These are phyloP conservation scores for Diorhabda carinulata DNA, from an alignment of 1,140 invertebrate species.

Conservation along the genomic window DNA sequence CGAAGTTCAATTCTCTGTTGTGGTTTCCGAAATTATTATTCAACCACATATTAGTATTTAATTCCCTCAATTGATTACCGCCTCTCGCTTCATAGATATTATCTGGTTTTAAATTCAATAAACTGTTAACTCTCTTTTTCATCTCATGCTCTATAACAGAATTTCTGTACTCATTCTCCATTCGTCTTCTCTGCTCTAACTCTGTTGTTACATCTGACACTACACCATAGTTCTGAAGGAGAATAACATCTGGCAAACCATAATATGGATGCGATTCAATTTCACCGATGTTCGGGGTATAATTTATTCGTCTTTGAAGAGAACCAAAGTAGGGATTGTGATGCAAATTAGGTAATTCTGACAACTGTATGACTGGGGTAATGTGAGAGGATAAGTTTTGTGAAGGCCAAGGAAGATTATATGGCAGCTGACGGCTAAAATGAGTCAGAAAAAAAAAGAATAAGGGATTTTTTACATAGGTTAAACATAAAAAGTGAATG, in stretches of 20 bases:
- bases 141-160: slow-evolving; percentile 31
- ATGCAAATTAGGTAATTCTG: slow-evolving; percentile 14
- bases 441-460: slow-evolving; percentile 15
- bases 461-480: neutral
- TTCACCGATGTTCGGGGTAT: slow-evolving; percentile 16
- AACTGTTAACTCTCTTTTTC: slow-evolving; percentile 34
- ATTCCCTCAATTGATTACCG: slow-evolving; percentile 22
- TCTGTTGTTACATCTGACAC: slow-evolving; percentile 10
- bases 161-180: slow-evolving; percentile 28
- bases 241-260: slow-evolving; percentile 36
- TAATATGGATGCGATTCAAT: slow-evolving; percentile 18
- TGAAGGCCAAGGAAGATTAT: slow-evolving; percentile 16
- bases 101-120: slow-evolving; percentile 31
- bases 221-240: slow-evolving; percentile 36
- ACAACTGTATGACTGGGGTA: slow-evolving; percentile 15
- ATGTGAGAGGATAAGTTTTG: slow-evolving; percentile 21
- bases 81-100: slow-evolving; percentile 18
- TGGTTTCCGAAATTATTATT: slow-evolving; percentile 22
- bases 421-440: slow-evolving; percentile 23
- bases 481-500: neutral
- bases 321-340: slow-evolving; percentile 40
- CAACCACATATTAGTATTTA: slow-evolving; percentile 27
- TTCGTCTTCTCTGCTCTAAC: slow-evolving; percentile 16
- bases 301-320: slow-evolving; percentile 23
- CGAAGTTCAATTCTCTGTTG: slow-evolving; percentile 9